Evolutionary conservation across 2,113 vertebrate species (phyloP).

Genomic region (Ctenodactylus gundi): DNA sequence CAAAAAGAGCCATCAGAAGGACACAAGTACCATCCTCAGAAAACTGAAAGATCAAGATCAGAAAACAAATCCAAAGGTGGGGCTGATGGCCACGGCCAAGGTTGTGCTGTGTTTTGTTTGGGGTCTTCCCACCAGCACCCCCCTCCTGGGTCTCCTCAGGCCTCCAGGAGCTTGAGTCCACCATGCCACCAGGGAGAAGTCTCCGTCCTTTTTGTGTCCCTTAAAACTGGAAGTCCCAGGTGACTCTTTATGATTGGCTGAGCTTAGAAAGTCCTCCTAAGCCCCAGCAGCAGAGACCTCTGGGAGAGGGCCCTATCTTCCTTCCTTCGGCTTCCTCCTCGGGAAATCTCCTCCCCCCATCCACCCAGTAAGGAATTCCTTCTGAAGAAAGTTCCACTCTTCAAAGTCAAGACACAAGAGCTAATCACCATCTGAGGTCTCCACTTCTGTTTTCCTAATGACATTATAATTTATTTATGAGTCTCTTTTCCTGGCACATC

Average conservation of each 20-base stretch:
- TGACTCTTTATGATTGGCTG: slow-evolving; percentile 22
- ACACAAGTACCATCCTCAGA: background rate
- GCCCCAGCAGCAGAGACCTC: background rate
- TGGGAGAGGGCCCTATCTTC: background rate
- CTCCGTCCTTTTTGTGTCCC: background rate
- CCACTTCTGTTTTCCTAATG: slow-evolving; percentile 54
- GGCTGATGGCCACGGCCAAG: background rate
- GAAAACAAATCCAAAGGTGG: background rate
- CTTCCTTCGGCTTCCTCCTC: background rate
- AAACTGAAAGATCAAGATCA: background rate
- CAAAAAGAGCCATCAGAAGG: slow-evolving; percentile 14
- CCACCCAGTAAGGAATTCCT: background rate
- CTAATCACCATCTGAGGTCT: background rate
- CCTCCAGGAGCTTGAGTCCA: background rate
- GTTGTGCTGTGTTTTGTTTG: background rate
- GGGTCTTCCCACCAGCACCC: background rate
- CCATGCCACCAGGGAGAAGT: background rate
- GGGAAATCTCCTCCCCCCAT: background rate
- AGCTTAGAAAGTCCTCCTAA: background rate
- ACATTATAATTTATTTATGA: slow-evolving; percentile 39
- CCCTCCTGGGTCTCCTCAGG: background rate
- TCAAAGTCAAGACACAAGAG: slow-evolving; percentile 14
- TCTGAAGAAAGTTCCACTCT: background rate
- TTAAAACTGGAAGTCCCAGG: background rate
- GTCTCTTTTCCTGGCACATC: background rate